These are phyloP conservation scores for Epsilonema sp. DNA, from an alignment of 2,888 invertebrate species.

Conservation along the genomic window DNA sequence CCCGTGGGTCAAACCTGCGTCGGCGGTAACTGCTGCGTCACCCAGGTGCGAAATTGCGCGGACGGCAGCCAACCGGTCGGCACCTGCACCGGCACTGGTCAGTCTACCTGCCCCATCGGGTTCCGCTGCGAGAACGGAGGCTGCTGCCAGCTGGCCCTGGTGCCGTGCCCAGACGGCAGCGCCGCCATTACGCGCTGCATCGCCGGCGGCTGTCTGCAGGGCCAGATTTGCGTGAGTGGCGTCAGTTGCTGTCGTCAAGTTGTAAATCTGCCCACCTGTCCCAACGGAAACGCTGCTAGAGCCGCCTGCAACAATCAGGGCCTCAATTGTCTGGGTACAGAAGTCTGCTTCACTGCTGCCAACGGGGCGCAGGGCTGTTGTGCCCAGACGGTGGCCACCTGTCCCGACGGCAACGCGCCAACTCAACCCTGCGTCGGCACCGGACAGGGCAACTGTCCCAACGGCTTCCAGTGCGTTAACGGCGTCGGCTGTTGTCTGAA, in stretches of 20 bases:
- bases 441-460: neutral
- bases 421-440: neutral
- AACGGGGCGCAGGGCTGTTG: no score
- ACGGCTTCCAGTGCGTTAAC: neutral
- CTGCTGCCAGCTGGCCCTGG: neutral
- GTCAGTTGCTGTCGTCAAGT: neutral
- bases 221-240: neutral
- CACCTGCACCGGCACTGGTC: slow-evolving; percentile 1
- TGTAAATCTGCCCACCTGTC: neutral
- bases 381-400: neutral
- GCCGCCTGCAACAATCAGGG: no score
- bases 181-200: neutral
- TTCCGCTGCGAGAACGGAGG: slow-evolving; percentile 1
- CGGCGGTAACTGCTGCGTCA: slow-evolving; percentile 1
- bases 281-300: no score
- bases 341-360: no score
- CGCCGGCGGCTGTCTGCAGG: neutral
- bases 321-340: no score
- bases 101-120: neutral
- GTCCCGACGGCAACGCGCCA: neutral
- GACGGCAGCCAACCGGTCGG: neutral
- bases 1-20: neutral
- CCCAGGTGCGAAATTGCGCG: neutral
- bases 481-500: neutral
- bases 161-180: neutral